Base-by-base conservation (phyloP, 2,888 invertebrate species). In the Dryadula phaetusa region DNA sequence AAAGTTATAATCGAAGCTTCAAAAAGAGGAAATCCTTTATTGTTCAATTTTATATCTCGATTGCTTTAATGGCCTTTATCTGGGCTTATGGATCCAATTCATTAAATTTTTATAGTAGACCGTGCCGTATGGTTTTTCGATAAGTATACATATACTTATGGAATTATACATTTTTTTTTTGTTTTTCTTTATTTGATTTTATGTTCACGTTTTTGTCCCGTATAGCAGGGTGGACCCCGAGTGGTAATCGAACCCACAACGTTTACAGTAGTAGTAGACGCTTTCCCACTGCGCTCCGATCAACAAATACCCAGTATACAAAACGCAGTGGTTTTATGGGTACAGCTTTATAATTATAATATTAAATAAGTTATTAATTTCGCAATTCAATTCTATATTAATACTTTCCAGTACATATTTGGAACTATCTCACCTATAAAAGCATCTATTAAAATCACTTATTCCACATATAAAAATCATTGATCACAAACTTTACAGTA, bases 1-100 rank as follows among this genome's bases (percentile, higher is more conserved):
- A 75, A 72, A 69, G 73, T 75, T 74, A 73, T 73, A 72, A 72
- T 66, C 66, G 53, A 66, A 66, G 68, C 63, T 66, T 71, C 61
- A 56, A 70, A 72, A 66, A 68, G 56, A 54, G 62, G 53, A 65
- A 67, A 70, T 67, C 62, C 69, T 70, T 71, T 66, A 72, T 71
- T 74, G 67, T 69, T 63, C 69, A 69, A 69, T 69, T 73, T 73
- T 70, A 73, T 68, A 49, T 58, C 62, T 64, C 66, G 67, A 69
- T 74, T 67, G 66, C 53, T 69, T 71, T 74, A 73, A 73, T 68
- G 69, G 67, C 28, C 53, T 69, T 67, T 47, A 66, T 63, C 62
- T 66, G 22, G 64, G 66, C 67, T 64, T 66, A 64, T 53, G 62
- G 71, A 66, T 66, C 64, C 70, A 68, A 72, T 70, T 72, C 67